Evolutionary conservation across 2,888 invertebrate species (phyloP), one percentile per base, ranked within the genome.

Genomic region (Prostheceraeus crozeri): DNA sequence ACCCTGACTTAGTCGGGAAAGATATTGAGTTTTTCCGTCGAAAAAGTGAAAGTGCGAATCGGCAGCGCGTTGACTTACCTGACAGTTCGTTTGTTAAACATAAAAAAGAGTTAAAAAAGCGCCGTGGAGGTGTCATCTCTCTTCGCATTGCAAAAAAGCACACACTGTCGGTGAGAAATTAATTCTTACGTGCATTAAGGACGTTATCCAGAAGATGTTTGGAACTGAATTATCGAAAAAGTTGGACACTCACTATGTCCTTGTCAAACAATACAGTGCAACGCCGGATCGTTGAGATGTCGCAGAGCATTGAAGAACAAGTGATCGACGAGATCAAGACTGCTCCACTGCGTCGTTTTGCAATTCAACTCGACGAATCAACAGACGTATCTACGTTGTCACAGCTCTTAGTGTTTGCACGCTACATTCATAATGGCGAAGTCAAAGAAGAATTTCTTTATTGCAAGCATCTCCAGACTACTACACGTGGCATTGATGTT

Each of bases 271-370:
- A n/a, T n/a, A 33, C 6, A 40, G 19, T 40, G n/a, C 40, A 40
- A 40, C 40, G 8, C 40, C n/a, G 40, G 19, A 40, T 40, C 4
- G 19, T 4, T 6, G 40, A 40, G 40, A 40, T 33, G n/a, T 8
- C 8, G n/a, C 33, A 33, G 8, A n/a, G n/a, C 33, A 33, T 33
- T n/a, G n/a, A 33, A 33, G n/a, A 16, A 23, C 40, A 40, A 40
- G 40, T 40, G 40, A 40, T 40, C n/a, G 40, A 23, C 19, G 40
- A 40, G 40, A 40, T 40, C n/a, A 14, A 23, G 6, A 23, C 40
- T 6, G 40, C 40, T 16, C 40, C 40, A 14, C 40, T 40, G 40
- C n/a, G 6, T 16, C 6, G 19, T 14, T 16, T 40, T 40, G n/a
- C n/a, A n/a, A n/a, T n/a, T n/a, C 40, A 40, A 40, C 40, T 8